A percentile compares a stretch with the other conserved stretches of the same genome.
phyloP scores from a whole-genome alignment of 2,113 vertebrate species.

The Crotophaga sulcirostris region DNA sequence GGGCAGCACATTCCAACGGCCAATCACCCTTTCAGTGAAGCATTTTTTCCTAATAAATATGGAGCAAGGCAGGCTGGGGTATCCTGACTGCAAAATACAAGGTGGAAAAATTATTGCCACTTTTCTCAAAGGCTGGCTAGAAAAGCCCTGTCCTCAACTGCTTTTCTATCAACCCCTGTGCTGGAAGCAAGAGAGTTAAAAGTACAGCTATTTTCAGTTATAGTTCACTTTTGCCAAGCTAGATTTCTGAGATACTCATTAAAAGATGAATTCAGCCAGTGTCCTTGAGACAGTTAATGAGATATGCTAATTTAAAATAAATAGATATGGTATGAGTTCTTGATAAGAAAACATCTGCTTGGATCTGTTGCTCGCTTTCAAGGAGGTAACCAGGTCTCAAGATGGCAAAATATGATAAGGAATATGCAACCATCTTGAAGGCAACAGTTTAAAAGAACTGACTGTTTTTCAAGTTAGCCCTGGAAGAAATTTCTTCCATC shows the following conservation, averaged over 20 bases:
- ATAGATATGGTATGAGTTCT: slow-evolving; percentile 74
- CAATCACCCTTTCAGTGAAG: no score
- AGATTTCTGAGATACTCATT: slow-evolving; percentile 58
- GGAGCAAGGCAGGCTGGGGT: background rate
- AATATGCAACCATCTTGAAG: slow-evolving; percentile 6
- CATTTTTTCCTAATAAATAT: no score
- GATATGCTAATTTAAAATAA: slow-evolving; percentile 79
- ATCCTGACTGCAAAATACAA: background rate
- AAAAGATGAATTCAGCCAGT: slow-evolving; percentile 69
- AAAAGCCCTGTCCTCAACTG: background rate
- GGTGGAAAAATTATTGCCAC: background rate
- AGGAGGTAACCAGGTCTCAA: slow-evolving; percentile 54
- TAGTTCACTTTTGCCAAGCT: background rate
- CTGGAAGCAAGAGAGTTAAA: background rate
- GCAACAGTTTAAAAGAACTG: slow-evolving; percentile 52
- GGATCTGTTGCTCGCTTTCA: slow-evolving; percentile 55
- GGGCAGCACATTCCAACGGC: no score
- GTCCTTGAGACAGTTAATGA: slow-evolving; percentile 79
- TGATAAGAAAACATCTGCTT: slow-evolving; percentile 80
- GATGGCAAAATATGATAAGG: slow-evolving; percentile 24
- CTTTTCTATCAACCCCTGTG: accelerated
- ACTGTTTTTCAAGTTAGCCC: slow-evolving; percentile 49
- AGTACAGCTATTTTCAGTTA: background rate
- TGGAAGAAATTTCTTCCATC: background rate
- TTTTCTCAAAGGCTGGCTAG: background rate